A percentile compares a stretch with the other conserved stretches of the same genome.
phyloP scores from a whole-genome alignment of 2,888 invertebrate species.

The Molorchus minor region DNA sequence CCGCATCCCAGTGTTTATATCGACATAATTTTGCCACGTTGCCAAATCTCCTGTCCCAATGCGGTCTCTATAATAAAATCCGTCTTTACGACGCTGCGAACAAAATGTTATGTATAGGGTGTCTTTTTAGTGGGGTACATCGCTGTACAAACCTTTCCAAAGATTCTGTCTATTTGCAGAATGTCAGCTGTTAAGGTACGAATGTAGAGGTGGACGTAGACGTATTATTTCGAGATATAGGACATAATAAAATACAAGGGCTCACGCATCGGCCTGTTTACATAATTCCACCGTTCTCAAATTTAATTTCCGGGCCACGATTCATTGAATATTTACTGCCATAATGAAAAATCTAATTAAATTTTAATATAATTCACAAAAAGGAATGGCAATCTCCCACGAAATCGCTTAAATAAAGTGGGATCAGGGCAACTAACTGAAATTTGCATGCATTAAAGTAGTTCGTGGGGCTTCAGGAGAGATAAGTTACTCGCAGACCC shows the following conservation, averaged over 20 bases:
- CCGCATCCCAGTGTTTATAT: no score
- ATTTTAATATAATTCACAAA: slow-evolving; percentile 18
- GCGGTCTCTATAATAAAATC: no score
- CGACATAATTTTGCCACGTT: no score
- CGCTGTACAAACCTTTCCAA: no score
- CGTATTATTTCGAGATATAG: no score
- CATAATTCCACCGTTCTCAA: not conserved
- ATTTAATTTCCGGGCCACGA: slow-evolving; percentile 5
- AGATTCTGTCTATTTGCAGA: no score
- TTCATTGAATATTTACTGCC: slow-evolving; percentile 18
- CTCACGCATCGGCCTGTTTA: not conserved
- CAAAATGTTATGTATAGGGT: no score
- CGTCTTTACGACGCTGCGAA: no score
- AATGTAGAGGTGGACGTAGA: no score
- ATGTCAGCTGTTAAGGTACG: no score
- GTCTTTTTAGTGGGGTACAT: no score
- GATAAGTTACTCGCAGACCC: slow-evolving; percentile 8
- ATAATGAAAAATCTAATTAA: slow-evolving; percentile 20
- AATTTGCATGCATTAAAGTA: slow-evolving; percentile 22
- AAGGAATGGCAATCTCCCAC: slow-evolving; percentile 1
- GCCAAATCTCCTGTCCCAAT: no score
- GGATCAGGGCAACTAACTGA: slow-evolving; percentile 13
- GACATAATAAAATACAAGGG: not conserved
- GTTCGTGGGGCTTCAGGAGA: slow-evolving; percentile 7
- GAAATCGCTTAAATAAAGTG: slow-evolving; percentile 15